Evolutionary conservation across 1,140 invertebrate species (phyloP).

Genomic region (Drosophila melanogaster): DNA sequence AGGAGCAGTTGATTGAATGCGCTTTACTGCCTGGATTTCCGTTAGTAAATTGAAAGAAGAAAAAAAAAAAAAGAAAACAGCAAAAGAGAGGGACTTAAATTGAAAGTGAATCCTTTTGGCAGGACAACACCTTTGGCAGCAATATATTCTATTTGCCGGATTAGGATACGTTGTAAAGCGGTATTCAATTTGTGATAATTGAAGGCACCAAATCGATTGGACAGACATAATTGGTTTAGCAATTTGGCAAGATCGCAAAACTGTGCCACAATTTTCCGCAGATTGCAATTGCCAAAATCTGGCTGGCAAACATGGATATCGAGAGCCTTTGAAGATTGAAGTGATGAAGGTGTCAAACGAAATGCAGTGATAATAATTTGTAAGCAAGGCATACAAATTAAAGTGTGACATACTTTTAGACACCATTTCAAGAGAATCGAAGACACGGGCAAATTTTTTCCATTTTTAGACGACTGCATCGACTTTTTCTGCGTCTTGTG

Average conservation of each 20-base stretch:
- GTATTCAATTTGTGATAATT: constrained; percentile 42
- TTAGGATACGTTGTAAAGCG: constrained; percentile 16
- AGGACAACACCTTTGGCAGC: constrained; percentile 8
- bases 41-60: constrained; percentile 71
- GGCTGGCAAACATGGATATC: not conserved
- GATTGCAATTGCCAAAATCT: constrained; percentile 25
- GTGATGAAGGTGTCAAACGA: not conserved
- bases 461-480: not conserved
- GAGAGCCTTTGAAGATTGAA: too few relatives aligned
- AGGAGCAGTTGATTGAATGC: constrained; percentile 77
- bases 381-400: not conserved
- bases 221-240: not conserved
- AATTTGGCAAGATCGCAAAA: constrained; percentile 5
- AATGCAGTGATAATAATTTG: not conserved
- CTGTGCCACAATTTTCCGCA: constrained; percentile 56
- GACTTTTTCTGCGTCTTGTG: constrained; percentile 5
- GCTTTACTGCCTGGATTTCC: constrained; percentile 80
- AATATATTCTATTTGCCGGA: constrained; percentile 24
- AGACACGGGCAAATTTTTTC: not conserved
- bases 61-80: constrained; percentile 4
- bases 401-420: not conserved
- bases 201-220: constrained; percentile 21
- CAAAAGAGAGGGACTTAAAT: constrained; percentile 15
- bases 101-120: constrained; percentile 17
- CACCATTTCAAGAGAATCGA: not conserved